Percentiles rank a stretch among this genome's conserved stretches.
phyloP scores from a whole-genome alignment of 2,113 vertebrate species.

The Mirounga angustirostris region DNA sequence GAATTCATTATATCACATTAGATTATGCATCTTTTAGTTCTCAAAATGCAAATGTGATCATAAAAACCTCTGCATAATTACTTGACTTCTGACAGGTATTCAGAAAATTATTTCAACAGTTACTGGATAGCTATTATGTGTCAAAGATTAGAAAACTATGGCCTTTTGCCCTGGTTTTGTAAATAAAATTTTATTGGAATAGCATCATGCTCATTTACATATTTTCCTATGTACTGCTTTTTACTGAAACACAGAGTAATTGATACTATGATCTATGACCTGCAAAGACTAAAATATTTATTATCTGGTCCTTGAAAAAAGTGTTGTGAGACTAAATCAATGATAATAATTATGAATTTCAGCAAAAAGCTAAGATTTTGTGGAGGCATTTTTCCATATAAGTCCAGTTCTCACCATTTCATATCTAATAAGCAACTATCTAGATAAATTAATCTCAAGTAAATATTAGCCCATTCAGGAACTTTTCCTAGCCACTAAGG shows the following conservation, averaged over 20 bases:
- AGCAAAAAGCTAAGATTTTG: background rate
- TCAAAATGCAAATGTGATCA: background rate
- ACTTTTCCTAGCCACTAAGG: background rate
- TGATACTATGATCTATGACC: background rate
- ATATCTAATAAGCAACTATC: background rate
- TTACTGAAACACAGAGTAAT: background rate
- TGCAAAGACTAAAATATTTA: background rate
- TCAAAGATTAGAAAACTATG: background rate
- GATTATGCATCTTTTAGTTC: background rate
- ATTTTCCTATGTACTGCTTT: background rate
- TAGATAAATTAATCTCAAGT: background rate
- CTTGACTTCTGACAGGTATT: background rate
- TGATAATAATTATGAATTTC: background rate
- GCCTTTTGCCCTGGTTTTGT: background rate
- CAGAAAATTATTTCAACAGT: background rate
- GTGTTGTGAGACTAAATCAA: background rate
- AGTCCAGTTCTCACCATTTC: background rate
- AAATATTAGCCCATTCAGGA: background rate
- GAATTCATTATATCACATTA: background rate
- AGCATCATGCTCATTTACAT: background rate
- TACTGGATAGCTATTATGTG: background rate
- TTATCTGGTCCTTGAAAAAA: background rate
- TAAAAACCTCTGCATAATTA: background rate
- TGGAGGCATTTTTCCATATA: conserved; percentile 4
- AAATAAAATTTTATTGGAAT: background rate